Percentiles rank a stretch among this genome's conserved stretches.
These are phyloP conservation scores for Synanceia verrucosa DNA, from an alignment of 2,797 vertebrate genomes.

Conservation along the genomic window DNA sequence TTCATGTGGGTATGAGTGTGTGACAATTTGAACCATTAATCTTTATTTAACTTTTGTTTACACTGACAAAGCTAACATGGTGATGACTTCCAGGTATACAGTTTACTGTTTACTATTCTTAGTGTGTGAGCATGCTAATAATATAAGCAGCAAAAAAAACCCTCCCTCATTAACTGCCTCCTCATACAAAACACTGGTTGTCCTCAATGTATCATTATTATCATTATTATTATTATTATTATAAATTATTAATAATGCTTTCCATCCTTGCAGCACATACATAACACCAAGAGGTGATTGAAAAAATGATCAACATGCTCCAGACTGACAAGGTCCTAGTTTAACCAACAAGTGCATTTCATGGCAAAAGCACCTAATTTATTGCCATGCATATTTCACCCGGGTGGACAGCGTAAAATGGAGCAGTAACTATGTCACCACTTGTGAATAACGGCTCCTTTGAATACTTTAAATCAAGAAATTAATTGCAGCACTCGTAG, in stretches of 20 bases:
- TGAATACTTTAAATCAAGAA: constrained; percentile 33
- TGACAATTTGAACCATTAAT: neutral
- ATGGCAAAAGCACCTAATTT: neutral
- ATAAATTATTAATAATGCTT: too few relatives aligned
- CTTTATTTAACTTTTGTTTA: neutral
- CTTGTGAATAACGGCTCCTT: constrained; percentile 13
- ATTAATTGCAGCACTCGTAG: constrained; percentile 1
- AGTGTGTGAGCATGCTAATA: neutral
- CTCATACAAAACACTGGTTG: too few relatives aligned
- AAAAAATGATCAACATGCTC: too few relatives aligned
- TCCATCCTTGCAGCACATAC: neutral
- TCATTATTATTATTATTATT: too few relatives aligned
- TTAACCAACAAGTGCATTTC: neutral
- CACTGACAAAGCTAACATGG: neutral
- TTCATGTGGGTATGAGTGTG: neutral
- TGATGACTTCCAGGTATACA: neutral
- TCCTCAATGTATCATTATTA: neutral
- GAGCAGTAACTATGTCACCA: neutral
- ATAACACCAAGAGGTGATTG: neutral
- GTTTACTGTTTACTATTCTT: neutral
- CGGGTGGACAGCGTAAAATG: neutral
- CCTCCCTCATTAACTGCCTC: too few relatives aligned
- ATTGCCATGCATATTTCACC: neutral
- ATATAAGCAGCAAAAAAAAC: too few relatives aligned
- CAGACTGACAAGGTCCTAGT: neutral